Conservation (phyloP, 2,888 invertebrate genomes). For the Catocala sponsa region DNA sequence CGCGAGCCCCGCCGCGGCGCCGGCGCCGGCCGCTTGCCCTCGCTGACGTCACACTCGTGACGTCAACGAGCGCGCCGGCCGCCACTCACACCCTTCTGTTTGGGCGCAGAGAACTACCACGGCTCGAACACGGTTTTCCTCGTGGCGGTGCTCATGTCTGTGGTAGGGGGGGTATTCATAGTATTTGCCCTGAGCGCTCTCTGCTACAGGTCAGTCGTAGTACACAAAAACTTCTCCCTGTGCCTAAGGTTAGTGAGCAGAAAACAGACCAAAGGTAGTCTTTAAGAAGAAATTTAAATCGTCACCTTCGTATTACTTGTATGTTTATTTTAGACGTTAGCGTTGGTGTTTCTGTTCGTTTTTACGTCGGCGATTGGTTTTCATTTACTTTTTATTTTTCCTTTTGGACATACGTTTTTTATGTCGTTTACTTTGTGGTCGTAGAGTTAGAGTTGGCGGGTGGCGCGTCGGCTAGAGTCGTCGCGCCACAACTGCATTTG, state of each 20-base stretch:
- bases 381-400: constrained; percentile 71
- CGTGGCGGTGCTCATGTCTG: constrained; percentile 99
- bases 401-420: constrained; percentile 70
- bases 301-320: constrained; percentile 88
- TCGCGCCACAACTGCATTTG: constrained; percentile 86
- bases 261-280: constrained; percentile 92
- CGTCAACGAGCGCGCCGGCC: constrained; percentile 59
- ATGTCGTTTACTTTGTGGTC: constrained; percentile 85
- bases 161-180: constrained; percentile 99
- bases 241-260: constrained; percentile 99
- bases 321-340: constrained; percentile 87
- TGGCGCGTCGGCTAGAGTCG: constrained; percentile 75
- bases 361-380: constrained; percentile 83
- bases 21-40: constrained; percentile 70
- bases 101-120: constrained; percentile 96
- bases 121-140: constrained; percentile 99
- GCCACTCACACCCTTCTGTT: constrained; percentile 78
- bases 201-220: constrained; percentile 99
- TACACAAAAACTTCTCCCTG: constrained; percentile 99
- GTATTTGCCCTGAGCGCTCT: constrained; percentile 99
- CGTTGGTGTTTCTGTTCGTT: constrained; percentile 86
- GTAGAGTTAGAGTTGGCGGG: constrained; percentile 85
- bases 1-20: constrained; percentile 64
- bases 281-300: constrained; percentile 88
- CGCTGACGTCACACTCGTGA: constrained; percentile 63